Conservation (phyloP, 2,113 vertebrate genomes). For the Meleagris gallopavo region DNA sequence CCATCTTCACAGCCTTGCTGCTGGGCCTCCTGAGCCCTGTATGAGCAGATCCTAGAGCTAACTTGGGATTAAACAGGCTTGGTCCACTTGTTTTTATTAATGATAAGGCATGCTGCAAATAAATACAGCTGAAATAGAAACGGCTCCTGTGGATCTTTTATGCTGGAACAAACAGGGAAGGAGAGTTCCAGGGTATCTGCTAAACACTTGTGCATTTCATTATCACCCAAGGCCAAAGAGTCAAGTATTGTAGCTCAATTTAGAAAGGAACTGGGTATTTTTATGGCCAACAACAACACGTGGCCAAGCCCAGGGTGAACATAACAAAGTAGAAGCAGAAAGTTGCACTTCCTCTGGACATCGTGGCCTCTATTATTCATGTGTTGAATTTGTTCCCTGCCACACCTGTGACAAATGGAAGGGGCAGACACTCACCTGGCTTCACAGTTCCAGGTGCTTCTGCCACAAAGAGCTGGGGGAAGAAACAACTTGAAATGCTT, state of each 20-base stretch:
- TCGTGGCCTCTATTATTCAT: neutral
- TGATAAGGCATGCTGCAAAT: neutral
- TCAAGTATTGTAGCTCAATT: conserved; percentile 42
- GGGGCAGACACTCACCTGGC: neutral
- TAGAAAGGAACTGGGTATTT: conserved; percentile 62
- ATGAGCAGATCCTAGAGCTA: neutral
- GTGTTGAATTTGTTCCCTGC: neutral
- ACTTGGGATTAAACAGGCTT: neutral
- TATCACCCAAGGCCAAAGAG: conserved; percentile 49
- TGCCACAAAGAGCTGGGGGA: neutral
- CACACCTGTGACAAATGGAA: neutral
- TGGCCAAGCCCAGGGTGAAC: neutral
- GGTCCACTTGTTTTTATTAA: neutral
- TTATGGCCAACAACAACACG: conserved; percentile 25
- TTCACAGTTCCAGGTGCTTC: neutral
- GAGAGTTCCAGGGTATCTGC: neutral
- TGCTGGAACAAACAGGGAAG: conserved; percentile 19
- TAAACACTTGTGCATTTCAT: neutral
- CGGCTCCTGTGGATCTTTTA: neutral
- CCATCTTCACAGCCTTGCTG: neutral
- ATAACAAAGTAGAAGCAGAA: neutral
- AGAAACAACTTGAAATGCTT: neutral
- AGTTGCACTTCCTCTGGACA: neutral
- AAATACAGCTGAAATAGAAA: neutral
- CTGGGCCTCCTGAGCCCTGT: neutral